Conservation (phyloP, 2,888 invertebrate species). For the Chaetoderma sp. region DNA sequence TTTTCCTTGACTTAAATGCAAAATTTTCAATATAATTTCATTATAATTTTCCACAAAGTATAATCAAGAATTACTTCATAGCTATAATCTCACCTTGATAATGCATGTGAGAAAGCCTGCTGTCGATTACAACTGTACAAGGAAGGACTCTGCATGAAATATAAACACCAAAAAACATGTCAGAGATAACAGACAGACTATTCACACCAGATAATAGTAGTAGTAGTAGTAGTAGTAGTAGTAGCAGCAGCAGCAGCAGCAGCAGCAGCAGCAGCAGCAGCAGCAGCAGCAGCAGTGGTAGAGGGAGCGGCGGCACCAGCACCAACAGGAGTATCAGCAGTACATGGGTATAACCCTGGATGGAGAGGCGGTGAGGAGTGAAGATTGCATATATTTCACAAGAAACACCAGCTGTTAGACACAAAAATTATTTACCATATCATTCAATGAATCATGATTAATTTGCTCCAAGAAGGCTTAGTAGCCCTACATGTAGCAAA, state of each 20-base stretch:
- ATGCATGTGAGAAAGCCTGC: conserved; percentile 88
- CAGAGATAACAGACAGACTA: not conserved
- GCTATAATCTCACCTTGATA: conserved; percentile 76
- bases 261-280: not conserved
- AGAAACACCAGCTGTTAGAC: too few species aligned
- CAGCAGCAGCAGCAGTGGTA: not conserved
- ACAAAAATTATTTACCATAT: too few species aligned
- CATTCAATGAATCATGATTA: too few species aligned
- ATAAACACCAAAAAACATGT: not conserved
- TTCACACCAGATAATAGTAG: not conserved
- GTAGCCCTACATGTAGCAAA: too few species aligned
- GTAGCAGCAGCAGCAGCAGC: not conserved
- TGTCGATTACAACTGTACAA: conserved; percentile 90
- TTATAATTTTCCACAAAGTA: not conserved
- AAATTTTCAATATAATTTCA: too few species aligned
- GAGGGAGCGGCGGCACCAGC: not conserved
- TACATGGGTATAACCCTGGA: too few species aligned
- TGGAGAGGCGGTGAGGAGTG: too few species aligned
- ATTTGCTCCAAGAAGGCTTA: too few species aligned
- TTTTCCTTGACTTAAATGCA: too few species aligned
- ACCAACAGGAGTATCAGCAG: not conserved
- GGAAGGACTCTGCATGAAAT: conserved; percentile 79
- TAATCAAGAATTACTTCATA: too few species aligned
- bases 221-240: not conserved
- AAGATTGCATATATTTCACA: too few species aligned